Percentiles rank a stretch among this genome's conserved stretches.
Evolutionary conservation across 2,797 vertebrate genomes (phyloP).

Genomic region (Balearica regulorum): DNA sequence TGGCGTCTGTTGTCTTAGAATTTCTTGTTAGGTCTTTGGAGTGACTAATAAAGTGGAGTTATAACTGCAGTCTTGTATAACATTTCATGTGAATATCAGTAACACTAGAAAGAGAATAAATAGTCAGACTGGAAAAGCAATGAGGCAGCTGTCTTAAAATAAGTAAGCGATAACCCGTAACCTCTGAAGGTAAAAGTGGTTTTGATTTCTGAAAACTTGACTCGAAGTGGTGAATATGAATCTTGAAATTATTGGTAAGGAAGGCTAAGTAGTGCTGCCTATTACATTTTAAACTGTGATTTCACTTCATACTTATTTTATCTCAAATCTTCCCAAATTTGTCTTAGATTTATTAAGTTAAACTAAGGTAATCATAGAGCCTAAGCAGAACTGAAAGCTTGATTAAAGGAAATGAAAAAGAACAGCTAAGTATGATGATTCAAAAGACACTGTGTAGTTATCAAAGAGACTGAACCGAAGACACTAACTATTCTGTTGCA

Average conservation of each 20-base stretch:
- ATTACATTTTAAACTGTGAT: neutral
- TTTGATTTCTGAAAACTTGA: conserved; percentile 6
- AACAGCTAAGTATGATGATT: neutral
- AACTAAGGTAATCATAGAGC: neutral
- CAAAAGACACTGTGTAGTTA: neutral
- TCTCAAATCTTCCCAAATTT: neutral
- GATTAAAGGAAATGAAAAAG: neutral
- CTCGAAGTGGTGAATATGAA: neutral
- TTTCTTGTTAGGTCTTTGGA: neutral
- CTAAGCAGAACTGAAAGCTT: neutral
- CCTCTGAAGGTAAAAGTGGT: neutral
- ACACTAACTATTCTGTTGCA: neutral
- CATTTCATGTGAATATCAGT: neutral
- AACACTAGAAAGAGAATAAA: neutral
- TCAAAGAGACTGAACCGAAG: neutral
- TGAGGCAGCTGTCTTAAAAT: neutral
- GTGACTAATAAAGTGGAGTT: neutral
- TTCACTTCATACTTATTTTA: neutral
- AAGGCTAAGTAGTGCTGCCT: neutral
- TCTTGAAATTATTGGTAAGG: conserved; percentile 11
- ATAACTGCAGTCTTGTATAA: neutral
- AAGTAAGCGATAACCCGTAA: neutral
- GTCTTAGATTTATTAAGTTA: neutral
- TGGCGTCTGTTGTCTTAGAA: neutral
- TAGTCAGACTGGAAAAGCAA: neutral